These are phyloP conservation scores for Globodera rostochiensis DNA, from an alignment of 1,140 invertebrate genomes.

Conservation along the genomic window DNA sequence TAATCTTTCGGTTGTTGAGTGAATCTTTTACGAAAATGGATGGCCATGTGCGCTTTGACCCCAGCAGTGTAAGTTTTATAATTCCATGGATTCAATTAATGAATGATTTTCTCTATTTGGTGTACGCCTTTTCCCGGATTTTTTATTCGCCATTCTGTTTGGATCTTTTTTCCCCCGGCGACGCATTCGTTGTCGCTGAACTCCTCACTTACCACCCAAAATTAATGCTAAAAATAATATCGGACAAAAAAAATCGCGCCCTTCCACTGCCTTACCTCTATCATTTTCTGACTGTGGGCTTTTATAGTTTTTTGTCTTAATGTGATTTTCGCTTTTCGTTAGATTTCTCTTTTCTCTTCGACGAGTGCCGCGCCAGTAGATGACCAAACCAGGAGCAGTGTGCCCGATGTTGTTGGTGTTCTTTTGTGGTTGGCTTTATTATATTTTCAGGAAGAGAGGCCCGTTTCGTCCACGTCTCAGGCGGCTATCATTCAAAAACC, in stretches of 20 bases:
- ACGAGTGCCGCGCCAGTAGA: background rate
- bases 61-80: slow-evolving; percentile 16
- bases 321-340: background rate
- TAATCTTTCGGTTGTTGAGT: background rate
- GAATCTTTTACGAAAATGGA: background rate
- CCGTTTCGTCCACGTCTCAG: background rate
- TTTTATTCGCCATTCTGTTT: background rate
- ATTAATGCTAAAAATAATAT: no score
- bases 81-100: background rate
- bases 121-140: background rate
- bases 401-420: background rate
- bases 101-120: no score
- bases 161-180: slow-evolving; percentile 9
- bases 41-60: slow-evolving; percentile 7
- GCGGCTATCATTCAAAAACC: background rate
- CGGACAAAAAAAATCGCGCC: no score
- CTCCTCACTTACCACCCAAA: no score
- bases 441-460: background rate
- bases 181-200: no score
- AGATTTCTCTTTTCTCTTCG: slow-evolving; percentile 15
- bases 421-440: background rate
- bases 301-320: background rate
- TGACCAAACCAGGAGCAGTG: background rate
- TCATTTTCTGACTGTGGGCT: no score
- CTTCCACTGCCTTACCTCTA: no score